Percentiles rank a stretch among this genome's conserved stretches.
Evolutionary conservation across 2,797 vertebrate species (phyloP).

Genomic region (Crocidura indochinensis): DNA sequence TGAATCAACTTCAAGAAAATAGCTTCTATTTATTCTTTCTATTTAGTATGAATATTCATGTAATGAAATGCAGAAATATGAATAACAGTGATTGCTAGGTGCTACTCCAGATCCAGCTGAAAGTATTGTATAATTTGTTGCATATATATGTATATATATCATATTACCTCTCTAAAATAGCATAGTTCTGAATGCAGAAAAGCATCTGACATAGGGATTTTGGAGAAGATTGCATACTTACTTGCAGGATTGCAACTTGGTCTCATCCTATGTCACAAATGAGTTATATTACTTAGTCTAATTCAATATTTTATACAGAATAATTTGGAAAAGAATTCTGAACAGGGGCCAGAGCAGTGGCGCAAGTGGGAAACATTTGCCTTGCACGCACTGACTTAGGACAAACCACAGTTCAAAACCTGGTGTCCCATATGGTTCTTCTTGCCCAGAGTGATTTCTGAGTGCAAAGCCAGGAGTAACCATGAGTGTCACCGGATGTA

Average conservation of each 20-base stretch:
- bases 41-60: constrained; percentile 80
- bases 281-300: constrained; percentile 44
- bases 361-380: too few species aligned
- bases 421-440: too few species aligned
- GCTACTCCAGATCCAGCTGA: constrained; percentile 75
- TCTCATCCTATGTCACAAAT: constrained; percentile 19
- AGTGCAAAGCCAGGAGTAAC: too few species aligned
- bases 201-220: constrained; percentile 26
- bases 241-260: background rate
- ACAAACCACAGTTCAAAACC: too few species aligned
- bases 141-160: constrained; percentile 13
- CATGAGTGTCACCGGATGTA: too few species aligned
- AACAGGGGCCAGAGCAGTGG: too few species aligned
- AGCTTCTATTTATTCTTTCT: constrained; percentile 76
- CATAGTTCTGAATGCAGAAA: constrained; percentile 62
- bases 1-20: constrained; percentile 79
- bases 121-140: constrained; percentile 58
- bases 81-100: constrained; percentile 76
- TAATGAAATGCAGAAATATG: constrained; percentile 69
- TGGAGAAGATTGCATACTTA: constrained; percentile 6
- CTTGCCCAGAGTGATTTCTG: too few species aligned
- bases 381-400: too few species aligned
- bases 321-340: too few species aligned
- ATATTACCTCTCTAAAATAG: constrained; percentile 75
- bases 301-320: constrained; percentile 68